These are phyloP conservation scores for Cyclophora punctaria DNA, from an alignment of 2,888 invertebrate species.

Conservation along the genomic window DNA sequence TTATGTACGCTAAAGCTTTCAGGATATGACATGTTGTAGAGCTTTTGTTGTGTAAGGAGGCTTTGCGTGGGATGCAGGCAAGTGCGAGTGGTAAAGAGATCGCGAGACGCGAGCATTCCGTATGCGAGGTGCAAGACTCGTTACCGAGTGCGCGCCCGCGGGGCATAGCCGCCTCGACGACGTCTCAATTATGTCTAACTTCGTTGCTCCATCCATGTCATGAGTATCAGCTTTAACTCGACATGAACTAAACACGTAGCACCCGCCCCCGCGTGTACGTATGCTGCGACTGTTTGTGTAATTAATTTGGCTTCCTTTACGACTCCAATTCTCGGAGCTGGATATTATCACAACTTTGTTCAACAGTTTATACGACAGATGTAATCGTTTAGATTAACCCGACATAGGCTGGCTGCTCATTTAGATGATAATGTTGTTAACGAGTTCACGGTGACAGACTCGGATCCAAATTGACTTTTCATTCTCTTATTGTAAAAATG, in stretches of 20 bases:
- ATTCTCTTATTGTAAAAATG: no score
- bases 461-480: no score
- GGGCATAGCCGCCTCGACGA: slow-evolving; percentile 37
- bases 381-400: slow-evolving; percentile 8
- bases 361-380: slow-evolving; percentile 20
- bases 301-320: slow-evolving; percentile 41
- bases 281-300: slow-evolving; percentile 35
- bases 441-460: no score
- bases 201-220: slow-evolving; percentile 51
- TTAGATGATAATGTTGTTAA: neutral
- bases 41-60: slow-evolving; percentile 33
- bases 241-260: slow-evolving; percentile 26
- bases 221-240: slow-evolving; percentile 42
- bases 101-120: slow-evolving; percentile 26
- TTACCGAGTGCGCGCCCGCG: slow-evolving; percentile 46
- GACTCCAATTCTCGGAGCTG: slow-evolving; percentile 27
- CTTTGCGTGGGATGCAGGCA: slow-evolving; percentile 17
- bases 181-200: slow-evolving; percentile 64
- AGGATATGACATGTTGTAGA: slow-evolving; percentile 4
- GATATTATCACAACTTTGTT: slow-evolving; percentile 32
- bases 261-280: slow-evolving; percentile 8
- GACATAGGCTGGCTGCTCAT: slow-evolving; percentile 3
- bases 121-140: slow-evolving; percentile 55
- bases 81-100: slow-evolving; percentile 2
- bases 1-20: slow-evolving; percentile 4